phyloP scores from a whole-genome alignment of 2,888 invertebrate genomes.

The Mayetiola destructor region DNA sequence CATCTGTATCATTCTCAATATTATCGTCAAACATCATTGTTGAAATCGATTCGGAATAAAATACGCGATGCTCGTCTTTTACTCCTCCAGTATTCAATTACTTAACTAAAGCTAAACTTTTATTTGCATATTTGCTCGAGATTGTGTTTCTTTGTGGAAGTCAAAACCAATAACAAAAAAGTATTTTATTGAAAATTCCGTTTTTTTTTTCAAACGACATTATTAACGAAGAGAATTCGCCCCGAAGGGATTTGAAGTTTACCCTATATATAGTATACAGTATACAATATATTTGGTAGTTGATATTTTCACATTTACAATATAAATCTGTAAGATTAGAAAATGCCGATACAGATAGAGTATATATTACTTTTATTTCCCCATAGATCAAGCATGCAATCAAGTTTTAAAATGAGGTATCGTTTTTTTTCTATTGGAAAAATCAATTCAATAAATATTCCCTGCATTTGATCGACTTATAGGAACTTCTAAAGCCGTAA shows the following conservation, averaged over 20 bases:
- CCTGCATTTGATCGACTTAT: neutral
- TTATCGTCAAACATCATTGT: conserved; percentile 9
- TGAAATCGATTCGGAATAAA: neutral
- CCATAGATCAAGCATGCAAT: conserved; percentile 9
- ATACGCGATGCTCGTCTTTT: neutral
- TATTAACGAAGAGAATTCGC: conserved; percentile 1
- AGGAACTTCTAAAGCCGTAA: neutral
- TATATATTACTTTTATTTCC: neutral
- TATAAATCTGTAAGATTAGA: neutral
- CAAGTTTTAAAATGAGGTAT: neutral
- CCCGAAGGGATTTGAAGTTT: conserved; percentile 6
- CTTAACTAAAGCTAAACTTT: conserved; percentile 2
- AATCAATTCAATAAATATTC: neutral
- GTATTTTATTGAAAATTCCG: conserved; percentile 5
- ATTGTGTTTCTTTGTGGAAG: neutral
- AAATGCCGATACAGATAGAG: neutral
- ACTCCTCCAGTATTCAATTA: neutral
- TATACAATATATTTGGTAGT: neutral
- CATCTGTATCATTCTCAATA: neutral
- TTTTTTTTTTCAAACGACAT: neutral
- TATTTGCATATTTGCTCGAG: conserved; percentile 5
- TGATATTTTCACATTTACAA: neutral
- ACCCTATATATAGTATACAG: neutral
- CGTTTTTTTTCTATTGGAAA: neutral
- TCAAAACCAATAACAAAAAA: neutral